Conservation (phyloP, 2,113 vertebrate genomes). For the Daubentonia madagascariensis region DNA sequence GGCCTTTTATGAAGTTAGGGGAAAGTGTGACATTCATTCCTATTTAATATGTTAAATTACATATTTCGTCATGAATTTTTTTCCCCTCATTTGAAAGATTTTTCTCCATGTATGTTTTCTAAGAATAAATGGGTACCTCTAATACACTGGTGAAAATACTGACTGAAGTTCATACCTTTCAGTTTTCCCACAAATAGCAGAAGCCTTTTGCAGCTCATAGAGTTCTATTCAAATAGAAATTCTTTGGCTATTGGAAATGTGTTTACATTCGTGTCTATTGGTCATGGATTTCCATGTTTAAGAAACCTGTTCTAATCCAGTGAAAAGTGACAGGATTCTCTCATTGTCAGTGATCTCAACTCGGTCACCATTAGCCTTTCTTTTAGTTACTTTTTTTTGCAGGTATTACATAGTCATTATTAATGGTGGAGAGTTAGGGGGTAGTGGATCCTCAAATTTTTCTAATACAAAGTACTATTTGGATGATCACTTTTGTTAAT, state of each 20-base stretch:
- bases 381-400: neutral
- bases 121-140: neutral
- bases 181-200: neutral
- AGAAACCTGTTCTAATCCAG: neutral
- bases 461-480: neutral
- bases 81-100: constrained; percentile 21
- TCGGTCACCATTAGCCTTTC: neutral
- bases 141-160: neutral
- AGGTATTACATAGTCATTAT: neutral
- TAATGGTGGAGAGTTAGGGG: neutral
- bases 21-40: constrained; percentile 68
- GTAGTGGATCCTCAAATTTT: neutral
- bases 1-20: constrained; percentile 62
- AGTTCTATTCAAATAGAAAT: neutral
- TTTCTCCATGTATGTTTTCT: constrained; percentile 23
- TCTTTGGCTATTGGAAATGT: neutral
- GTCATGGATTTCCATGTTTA: neutral
- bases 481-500: neutral
- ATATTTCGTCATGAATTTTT: constrained; percentile 48
- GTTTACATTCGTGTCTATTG: neutral
- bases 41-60: constrained; percentile 49
- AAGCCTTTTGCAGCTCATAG: neutral
- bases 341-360: neutral
- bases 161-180: neutral
- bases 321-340: constrained; percentile 1